A percentile compares a stretch with the other conserved stretches of the same genome.
These are phyloP conservation scores for Silurus glanis DNA, from an alignment of 2,113 vertebrate genomes.

Conservation along the genomic window DNA sequence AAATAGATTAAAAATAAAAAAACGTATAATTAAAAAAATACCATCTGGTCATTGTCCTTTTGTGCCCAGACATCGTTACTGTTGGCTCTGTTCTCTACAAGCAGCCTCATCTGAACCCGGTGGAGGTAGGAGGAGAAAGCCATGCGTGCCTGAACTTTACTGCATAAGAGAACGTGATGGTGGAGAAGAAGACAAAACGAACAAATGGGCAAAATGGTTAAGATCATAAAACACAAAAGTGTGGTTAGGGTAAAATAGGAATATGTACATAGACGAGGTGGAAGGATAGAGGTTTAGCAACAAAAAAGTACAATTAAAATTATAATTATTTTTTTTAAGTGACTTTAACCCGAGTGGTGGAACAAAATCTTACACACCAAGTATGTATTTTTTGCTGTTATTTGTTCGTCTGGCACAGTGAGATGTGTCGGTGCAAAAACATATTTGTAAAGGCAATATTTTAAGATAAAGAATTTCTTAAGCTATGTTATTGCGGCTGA, in stretches of 20 bases:
- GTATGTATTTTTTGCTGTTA: conserved; percentile 10
- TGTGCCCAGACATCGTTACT: conserved; percentile 76
- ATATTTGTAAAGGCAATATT: conserved; percentile 47
- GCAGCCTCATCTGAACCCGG: conserved; percentile 85
- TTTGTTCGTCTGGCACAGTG: conserved; percentile 26
- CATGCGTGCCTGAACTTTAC: conserved; percentile 92
- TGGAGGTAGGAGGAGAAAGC: conserved; percentile 92
- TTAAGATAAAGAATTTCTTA: conserved; percentile 30
- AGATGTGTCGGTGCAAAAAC: conserved; percentile 54
- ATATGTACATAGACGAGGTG: not conserved
- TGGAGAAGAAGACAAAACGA: not conserved
- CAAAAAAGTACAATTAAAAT: not conserved
- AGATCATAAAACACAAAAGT: not conserved
- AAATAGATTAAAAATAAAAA: not conserved
- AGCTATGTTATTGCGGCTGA: conserved; percentile 44
- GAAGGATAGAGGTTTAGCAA: not conserved
- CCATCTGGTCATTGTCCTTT: conserved; percentile 91
- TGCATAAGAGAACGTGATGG: conserved; percentile 60
- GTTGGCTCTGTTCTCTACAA: conserved; percentile 74
- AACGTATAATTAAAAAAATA: conserved; percentile 60
- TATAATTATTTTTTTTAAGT: too few species aligned
- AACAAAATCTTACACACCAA: not conserved
- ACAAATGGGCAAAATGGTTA: not conserved
- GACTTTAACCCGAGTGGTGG: not conserved
- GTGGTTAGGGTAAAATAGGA: not conserved